These are phyloP conservation scores for Caenorhabditis remanei DNA, from an alignment of 1,140 invertebrate species.

Conservation along the genomic window DNA sequence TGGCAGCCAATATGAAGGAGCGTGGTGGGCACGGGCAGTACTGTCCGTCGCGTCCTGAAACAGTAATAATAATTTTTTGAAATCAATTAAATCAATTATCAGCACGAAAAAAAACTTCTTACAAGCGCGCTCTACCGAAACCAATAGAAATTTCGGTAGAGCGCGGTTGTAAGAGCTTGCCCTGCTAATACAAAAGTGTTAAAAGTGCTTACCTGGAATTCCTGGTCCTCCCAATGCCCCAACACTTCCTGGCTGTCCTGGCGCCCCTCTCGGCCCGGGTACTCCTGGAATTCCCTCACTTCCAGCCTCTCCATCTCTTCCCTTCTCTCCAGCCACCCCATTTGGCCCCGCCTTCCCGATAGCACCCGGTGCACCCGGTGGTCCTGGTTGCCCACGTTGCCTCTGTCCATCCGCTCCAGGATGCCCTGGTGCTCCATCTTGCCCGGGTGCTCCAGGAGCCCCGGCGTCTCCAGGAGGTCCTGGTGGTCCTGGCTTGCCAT, in stretches of 20 bases:
- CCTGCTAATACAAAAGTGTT: too few relatives aligned
- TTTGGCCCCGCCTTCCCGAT: conserved; percentile 1
- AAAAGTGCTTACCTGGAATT: conserved; percentile 16
- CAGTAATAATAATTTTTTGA: too few relatives aligned
- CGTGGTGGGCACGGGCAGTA: conserved; percentile 60
- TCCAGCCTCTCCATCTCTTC: conserved; percentile 50
- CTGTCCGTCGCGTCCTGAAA: conserved; percentile 54
- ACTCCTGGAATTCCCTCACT: conserved; percentile 32
- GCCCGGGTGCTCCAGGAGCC: conserved; percentile 49
- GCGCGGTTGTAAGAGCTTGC: too few relatives aligned
- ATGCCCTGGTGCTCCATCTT: neutral
- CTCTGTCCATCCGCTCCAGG: conserved; percentile 31
- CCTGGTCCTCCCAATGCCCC: conserved; percentile 35
- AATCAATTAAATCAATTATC: too few relatives aligned
- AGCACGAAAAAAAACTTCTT: neutral
- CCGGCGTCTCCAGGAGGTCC: conserved; percentile 46
- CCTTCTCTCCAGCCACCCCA: conserved; percentile 37
- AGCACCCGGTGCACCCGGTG: conserved; percentile 47
- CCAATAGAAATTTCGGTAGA: too few relatives aligned
- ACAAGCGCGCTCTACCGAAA: too few relatives aligned
- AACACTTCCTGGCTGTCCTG: conserved; percentile 33
- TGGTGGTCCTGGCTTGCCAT: conserved; percentile 3
- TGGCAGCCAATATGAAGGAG: conserved; percentile 19
- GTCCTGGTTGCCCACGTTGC: conserved; percentile 12
- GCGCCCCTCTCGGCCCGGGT: conserved; percentile 58